A percentile compares a stretch with the other conserved stretches of the same genome.
Evolutionary conservation across 2,113 vertebrate genomes (phyloP).

Genomic region (Tenrec ecaudatus): DNA sequence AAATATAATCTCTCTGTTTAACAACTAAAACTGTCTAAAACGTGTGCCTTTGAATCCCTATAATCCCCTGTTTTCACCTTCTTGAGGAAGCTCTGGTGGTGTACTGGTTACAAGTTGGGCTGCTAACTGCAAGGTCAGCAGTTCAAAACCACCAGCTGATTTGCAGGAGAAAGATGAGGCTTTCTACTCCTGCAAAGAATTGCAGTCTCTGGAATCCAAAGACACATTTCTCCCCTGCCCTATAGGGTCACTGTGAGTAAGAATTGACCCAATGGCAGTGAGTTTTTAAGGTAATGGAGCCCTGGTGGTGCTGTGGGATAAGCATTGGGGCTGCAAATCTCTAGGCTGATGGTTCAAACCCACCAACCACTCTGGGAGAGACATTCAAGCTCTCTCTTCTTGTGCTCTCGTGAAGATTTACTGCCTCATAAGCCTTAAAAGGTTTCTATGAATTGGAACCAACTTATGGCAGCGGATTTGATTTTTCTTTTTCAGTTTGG

Average conservation of each 20-base stretch:
- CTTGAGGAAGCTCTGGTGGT: too few species aligned
- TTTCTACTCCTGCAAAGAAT: too few species aligned
- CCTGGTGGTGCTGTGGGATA: too few species aligned
- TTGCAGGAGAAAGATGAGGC: too few species aligned
- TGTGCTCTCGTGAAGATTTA: neutral
- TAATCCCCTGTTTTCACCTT: slow-evolving; percentile 17
- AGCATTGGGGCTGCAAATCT: neutral
- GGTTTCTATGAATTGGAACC: neutral
- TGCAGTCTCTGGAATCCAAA: too few species aligned
- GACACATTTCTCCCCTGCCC: too few species aligned
- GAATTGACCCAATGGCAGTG: too few species aligned
- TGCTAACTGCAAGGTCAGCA: too few species aligned
- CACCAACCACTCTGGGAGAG: neutral
- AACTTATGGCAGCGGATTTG: neutral
- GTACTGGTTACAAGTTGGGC: too few species aligned
- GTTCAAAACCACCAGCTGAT: too few species aligned
- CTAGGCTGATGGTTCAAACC: neutral
- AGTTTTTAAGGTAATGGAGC: too few species aligned
- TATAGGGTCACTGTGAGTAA: too few species aligned
- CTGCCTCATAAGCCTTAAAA: neutral
- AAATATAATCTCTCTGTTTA: neutral
- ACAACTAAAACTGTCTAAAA: neutral
- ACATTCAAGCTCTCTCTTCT: neutral
- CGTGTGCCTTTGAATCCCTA: neutral
- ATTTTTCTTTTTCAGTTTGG: neutral